Base-by-base conservation (phyloP, 2,797 vertebrate species). In the Cottoperca gobio region DNA sequence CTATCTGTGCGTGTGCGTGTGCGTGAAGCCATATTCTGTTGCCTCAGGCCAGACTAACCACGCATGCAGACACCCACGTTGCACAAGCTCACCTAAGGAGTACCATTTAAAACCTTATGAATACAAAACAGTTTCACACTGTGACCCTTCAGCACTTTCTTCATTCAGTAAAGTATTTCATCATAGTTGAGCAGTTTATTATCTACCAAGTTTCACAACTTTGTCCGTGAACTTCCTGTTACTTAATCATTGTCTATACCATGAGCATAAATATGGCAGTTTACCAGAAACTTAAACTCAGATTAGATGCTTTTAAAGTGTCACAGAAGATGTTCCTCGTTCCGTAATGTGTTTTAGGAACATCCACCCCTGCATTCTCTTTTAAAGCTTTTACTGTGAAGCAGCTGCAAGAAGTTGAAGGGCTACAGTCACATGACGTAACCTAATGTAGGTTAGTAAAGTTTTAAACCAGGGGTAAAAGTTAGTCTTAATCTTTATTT, bases 121-220 rank as follows among this genome's bases (percentile, higher is more conserved):
- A 92, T 91, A 92, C 84, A 80, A 80, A 93, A 81, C 90, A 90
- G 89, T 28, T 78, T 86, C 90, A 92, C 82, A 83, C 91, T 90
- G 88, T 86, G 88, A 87, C 85, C 88, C 86, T 80, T 74, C 1
- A 83, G 88, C 85, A 79, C 85, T 82, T 84, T 75, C 79, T 53
- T 59, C 45, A 62, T 78, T 75, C 73, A 0, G 62, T 9, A 17
- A 64, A 76, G 57, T 33, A 64, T 87, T 85, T 85, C 82, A 75
- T 84, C 85, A 81, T 43, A 60, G 57, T 70, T 79, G 21, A 53
- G 52, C 12, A 60, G 62, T 24, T 10, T 35, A 55, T 43, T 23
- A 55, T 28, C 13, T 73, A 42, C 8, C 1, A 59, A 69, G 58
- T 68, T 79, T 55, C 23, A 23, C 61, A 76, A 74, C 78, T 79